phyloP scores from a whole-genome alignment of 2,797 vertebrate species.

The Gymnoscopelus braueri region DNA sequence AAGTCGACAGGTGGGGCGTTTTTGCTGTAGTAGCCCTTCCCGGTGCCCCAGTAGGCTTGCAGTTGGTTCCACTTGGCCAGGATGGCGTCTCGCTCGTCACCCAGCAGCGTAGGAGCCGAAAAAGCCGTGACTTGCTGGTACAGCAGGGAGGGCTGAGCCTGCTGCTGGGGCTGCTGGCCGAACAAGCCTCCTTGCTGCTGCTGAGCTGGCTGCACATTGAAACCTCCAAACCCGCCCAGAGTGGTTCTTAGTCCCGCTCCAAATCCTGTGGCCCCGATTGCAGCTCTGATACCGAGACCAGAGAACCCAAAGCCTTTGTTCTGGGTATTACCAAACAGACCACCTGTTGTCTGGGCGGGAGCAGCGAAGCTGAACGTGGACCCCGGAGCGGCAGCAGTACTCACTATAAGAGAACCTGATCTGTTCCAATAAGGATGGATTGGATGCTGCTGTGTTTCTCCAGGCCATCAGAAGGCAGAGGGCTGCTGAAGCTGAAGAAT shows the following conservation, averaged over 20 bases:
- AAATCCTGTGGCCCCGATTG: conserved; percentile 85
- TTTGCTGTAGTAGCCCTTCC: conserved; percentile 95
- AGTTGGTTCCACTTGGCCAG: conserved; percentile 99
- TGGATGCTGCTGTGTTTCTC: too few species aligned
- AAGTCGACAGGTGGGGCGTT: conserved; percentile 93
- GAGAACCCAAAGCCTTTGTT: conserved; percentile 97
- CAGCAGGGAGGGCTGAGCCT: conserved; percentile 88
- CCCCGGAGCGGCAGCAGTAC: conserved; percentile 78
- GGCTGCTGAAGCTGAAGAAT: too few species aligned
- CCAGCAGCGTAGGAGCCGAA: conserved; percentile 92
- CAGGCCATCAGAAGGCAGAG: too few species aligned
- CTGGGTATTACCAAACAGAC: conserved; percentile 91
- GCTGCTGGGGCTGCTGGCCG: conserved; percentile 84
- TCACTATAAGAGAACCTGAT: too few species aligned
- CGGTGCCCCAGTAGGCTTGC: conserved; percentile 98
- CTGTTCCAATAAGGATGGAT: too few species aligned
- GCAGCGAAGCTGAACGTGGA: conserved; percentile 91
- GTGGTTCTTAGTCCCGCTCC: conserved; percentile 87
- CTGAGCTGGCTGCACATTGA: conserved; percentile 87
- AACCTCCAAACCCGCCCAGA: conserved; percentile 91
- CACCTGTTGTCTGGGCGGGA: conserved; percentile 87
- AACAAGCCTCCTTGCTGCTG: conserved; percentile 90
- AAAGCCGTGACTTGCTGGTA: conserved; percentile 96
- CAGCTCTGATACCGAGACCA: conserved; percentile 84
- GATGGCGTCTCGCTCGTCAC: conserved; percentile 95